Evolutionary conservation across 2,888 invertebrate species (phyloP).

Genomic region (Dasypolia templi): DNA sequence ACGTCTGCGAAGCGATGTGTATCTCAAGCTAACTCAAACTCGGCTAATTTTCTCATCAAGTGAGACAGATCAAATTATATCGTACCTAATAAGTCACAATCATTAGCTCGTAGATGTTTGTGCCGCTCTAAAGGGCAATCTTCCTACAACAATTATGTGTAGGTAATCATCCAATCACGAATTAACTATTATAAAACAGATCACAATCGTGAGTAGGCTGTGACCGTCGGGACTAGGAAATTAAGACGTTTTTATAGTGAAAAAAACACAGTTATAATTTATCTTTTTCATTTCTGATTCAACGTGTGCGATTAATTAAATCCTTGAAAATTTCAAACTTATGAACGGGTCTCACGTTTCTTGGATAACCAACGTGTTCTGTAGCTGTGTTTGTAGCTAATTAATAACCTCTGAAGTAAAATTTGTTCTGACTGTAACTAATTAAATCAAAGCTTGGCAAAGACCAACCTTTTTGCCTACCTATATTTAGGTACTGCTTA

Average conservation of each 20-base stretch:
- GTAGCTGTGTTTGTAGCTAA: conserved; percentile 2
- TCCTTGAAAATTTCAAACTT: conserved; percentile 58
- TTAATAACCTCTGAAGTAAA: conserved; percentile 20
- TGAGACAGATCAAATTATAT: conserved; percentile 37
- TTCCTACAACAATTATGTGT: conserved; percentile 70
- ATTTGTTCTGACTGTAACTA: conserved; percentile 41
- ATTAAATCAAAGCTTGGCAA: conserved; percentile 29
- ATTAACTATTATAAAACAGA: conserved; percentile 71
- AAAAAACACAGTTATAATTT: conserved; percentile 67
- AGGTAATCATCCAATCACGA: conserved; percentile 81
- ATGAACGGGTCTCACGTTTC: conserved; percentile 20
- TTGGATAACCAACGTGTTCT: neutral
- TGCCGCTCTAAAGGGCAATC: conserved; percentile 43
- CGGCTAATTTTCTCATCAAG: conserved; percentile 36
- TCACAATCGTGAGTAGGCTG: conserved; percentile 63
- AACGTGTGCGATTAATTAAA: conserved; percentile 59
- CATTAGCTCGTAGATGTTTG: conserved; percentile 31
- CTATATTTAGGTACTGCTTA: no score
- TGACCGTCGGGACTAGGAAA: conserved; percentile 71
- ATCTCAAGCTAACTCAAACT: conserved; percentile 38
- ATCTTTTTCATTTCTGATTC: conserved; percentile 69
- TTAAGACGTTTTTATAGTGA: conserved; percentile 68
- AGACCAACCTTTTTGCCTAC: conserved; percentile 1
- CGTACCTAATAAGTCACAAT: conserved; percentile 22
- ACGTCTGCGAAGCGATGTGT: conserved; percentile 29